phyloP scores from a whole-genome alignment of 2,113 vertebrate genomes.

The Felis catus region F.catus_Fca126_mat1.0 CM031412.1:146732001-146732500 shows the following conservation, averaged over 20 bases:
- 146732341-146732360: not conserved
- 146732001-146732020: not conserved
- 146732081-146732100: not conserved
- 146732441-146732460: not conserved
- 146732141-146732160: not conserved
- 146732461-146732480: not conserved
- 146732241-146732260: not conserved
- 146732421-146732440: not conserved
- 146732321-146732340: not conserved
- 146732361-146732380: not conserved
- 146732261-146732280: not conserved
- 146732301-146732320: slow-evolving; percentile 5
- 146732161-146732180: not conserved
- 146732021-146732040: not conserved
- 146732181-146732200: not conserved
- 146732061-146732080: not conserved
- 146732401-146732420: not conserved
- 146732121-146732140: not conserved
- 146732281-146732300: not conserved
- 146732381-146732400: not conserved
- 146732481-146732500: not conserved
- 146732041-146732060: not conserved
- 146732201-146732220: not conserved
- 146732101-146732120: not conserved
- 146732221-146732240: not conserved